phyloP scores from a whole-genome alignment of 2,797 vertebrate species.

The Eulemur coronatus region DNA sequence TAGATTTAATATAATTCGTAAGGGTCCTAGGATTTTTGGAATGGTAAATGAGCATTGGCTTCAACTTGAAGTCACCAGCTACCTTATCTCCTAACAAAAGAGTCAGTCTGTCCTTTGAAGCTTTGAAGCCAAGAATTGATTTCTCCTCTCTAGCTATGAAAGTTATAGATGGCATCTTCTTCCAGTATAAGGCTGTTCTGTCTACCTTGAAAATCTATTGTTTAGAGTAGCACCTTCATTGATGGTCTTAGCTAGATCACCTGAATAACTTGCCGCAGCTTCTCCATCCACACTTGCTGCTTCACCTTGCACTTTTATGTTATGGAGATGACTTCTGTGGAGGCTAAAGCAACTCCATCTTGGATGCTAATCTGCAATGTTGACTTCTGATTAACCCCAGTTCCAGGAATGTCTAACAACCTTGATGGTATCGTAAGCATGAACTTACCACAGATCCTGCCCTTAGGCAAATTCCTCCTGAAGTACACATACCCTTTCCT shows the following conservation, averaged over 20 bases:
- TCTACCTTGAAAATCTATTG: background rate
- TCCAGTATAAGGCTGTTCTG: background rate
- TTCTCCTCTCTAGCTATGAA: background rate
- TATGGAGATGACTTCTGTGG: background rate
- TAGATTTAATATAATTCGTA: background rate
- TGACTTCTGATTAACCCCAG: too few relatives aligned
- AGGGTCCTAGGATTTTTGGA: background rate
- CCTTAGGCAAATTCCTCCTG: too few relatives aligned
- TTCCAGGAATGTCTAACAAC: too few relatives aligned
- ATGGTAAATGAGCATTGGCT: background rate
- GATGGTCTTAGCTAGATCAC: background rate
- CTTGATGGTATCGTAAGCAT: too few relatives aligned
- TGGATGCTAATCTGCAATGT: too few relatives aligned
- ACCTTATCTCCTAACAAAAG: background rate
- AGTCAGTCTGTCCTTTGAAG: background rate
- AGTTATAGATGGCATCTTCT: background rate
- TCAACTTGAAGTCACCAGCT: background rate
- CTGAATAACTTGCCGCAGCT: background rate
- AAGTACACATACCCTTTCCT: too few relatives aligned
- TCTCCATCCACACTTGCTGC: background rate
- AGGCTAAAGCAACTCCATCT: too few relatives aligned
- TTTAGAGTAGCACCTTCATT: background rate
- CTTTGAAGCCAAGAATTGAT: background rate
- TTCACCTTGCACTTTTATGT: background rate
- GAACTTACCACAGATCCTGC: too few relatives aligned